These are phyloP conservation scores for Belonocnema kinseyi DNA, from an alignment of 1,140 invertebrate genomes.

Conservation along the genomic window DNA sequence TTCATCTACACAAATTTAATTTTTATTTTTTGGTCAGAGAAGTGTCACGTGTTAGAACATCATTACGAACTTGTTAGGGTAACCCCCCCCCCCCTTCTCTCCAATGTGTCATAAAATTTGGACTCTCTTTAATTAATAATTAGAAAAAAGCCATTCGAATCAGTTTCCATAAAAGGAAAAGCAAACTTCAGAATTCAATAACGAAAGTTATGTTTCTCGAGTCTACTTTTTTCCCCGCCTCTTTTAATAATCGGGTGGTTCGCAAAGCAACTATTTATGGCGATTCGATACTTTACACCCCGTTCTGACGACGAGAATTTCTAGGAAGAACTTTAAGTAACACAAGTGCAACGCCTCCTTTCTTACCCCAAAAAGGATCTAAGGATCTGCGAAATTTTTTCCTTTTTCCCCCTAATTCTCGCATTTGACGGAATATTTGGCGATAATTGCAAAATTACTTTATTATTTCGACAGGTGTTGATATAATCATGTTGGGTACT, in stretches of 20 bases:
- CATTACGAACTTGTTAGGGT: too few relatives aligned
- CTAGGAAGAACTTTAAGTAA: background rate
- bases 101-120: too few relatives aligned
- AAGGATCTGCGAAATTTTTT: background rate
- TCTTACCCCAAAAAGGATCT: background rate
- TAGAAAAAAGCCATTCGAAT: constrained; percentile 19
- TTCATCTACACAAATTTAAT: too few relatives aligned
- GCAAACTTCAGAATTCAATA: constrained; percentile 28
- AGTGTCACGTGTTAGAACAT: too few relatives aligned
- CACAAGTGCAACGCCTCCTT: background rate
- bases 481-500: background rate
- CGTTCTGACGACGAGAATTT: background rate
- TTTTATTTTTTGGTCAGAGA: too few relatives aligned
- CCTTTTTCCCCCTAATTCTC: background rate
- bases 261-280: constrained; percentile 20
- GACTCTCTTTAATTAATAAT: background rate
- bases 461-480: constrained; percentile 24
- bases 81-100: too few relatives aligned
- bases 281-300: constrained; percentile 30
- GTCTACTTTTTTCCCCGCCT: background rate
- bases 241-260: constrained; percentile 10
- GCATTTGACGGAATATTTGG: background rate
- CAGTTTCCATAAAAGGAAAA: constrained; percentile 19
- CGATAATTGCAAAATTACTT: constrained; percentile 26
- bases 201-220: background rate